Evolutionary conservation across 1,140 invertebrate species (phyloP).

Genomic region (Cydia strobilella): DNA sequence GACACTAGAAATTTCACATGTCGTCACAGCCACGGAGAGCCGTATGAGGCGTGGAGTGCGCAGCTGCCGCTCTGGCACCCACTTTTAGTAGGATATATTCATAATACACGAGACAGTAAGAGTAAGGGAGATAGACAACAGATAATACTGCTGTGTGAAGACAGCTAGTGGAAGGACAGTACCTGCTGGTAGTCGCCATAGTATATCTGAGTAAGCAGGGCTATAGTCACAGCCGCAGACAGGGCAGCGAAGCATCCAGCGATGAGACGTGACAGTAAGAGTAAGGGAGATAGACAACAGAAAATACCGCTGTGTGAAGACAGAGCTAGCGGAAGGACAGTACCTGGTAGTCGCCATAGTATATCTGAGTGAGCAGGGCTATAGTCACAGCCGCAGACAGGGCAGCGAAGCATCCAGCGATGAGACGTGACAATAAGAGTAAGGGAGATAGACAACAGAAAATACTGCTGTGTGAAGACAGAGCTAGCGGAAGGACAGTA

Average conservation of each 20-base stretch:
- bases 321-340: background rate
- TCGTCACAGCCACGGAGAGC: too few relatives aligned
- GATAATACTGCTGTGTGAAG: background rate
- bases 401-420: slow-evolving; percentile 51
- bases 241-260: slow-evolving; percentile 78
- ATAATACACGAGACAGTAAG: slow-evolving; percentile 42
- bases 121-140: background rate
- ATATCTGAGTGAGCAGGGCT: slow-evolving; percentile 84
- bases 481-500: too few relatives aligned
- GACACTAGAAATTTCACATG: too few relatives aligned
- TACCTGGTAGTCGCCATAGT: slow-evolving; percentile 44
- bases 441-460: too few relatives aligned
- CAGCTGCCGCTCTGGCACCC: too few relatives aligned
- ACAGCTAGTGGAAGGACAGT: background rate
- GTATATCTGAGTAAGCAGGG: slow-evolving; percentile 84
- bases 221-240: slow-evolving; percentile 84
- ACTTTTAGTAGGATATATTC: too few relatives aligned
- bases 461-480: too few relatives aligned
- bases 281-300: background rate
- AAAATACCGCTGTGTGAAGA: background rate
- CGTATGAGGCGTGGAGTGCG: too few relatives aligned
- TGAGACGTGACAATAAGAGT: slow-evolving; percentile 57
- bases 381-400: slow-evolving; percentile 84
- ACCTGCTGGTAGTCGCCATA: slow-evolving; percentile 83
- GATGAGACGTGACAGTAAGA: slow-evolving; percentile 61